Evolutionary conservation across 2,888 invertebrate genomes (phyloP), one percentile per base, ranked within the genome.

Genomic region (Malachius bipustulatus): DNA sequence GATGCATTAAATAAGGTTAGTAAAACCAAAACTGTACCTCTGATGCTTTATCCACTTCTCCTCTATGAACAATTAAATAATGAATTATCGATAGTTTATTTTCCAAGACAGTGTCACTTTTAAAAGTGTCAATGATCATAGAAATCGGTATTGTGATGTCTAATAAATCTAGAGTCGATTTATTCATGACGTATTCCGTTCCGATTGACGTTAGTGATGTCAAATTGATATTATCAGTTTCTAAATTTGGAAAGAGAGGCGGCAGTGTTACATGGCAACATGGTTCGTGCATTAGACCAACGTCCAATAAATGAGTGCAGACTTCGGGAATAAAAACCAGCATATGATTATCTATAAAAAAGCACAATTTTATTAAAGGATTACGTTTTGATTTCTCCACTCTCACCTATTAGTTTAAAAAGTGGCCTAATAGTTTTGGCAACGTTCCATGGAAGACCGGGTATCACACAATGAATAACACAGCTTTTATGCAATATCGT

Each of bases 301-400:
- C 78, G 64, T 91, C 90, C 35, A 91, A 65, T 14, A 90, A 63
- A 54, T 91, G 89, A 0, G 82, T 78, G 63, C 88, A 90, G 16
- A 84, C 67, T 53, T 80, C 84, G 9, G 88, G 85, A 14, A 85
- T 79, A 51, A 82, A 78, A 2, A 90, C 85, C 19, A 88, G 60
- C 55, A 91, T 71, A 49, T 85, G 80, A 55, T 83, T 81, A 43
- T 80, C 82, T 81, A 64, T 38, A 60, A 61, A 16, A 38, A 39
- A 8, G 24, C n/a, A 19, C 24, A 19, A 19, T 19, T 19, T n/a
- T n/a, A n/a, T n/a, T n/a, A n/a, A n/a, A n/a, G n/a, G n/a, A n/a
- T n/a, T n/a, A n/a, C n/a, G n/a, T n/a, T 24, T 9, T 9, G 24
- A 24, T 8, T n/a, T n/a, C n/a, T n/a, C n/a, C n/a, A n/a, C n/a